phyloP scores from a whole-genome alignment of 2,113 vertebrate species.

The Chamaea fasciata region DNA sequence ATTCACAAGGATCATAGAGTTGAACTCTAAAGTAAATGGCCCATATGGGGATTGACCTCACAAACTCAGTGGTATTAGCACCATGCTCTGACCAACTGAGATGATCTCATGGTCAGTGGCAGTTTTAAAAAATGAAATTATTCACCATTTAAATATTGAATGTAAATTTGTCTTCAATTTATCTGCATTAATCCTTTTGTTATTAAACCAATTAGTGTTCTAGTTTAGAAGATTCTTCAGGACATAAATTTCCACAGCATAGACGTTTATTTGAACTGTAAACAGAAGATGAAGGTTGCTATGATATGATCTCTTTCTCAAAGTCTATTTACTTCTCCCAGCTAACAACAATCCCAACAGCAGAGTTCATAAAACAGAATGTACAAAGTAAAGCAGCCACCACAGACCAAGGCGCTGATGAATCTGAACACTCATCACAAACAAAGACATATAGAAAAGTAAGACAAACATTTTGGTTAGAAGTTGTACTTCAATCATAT shows the following conservation, averaged over 20 bases:
- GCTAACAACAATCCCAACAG: background rate
- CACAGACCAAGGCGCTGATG: background rate
- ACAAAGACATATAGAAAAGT: background rate
- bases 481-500: background rate
- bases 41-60: background rate
- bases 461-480: background rate
- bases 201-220: background rate
- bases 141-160: background rate
- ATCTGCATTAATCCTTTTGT: background rate
- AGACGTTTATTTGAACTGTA: background rate
- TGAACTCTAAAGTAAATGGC: background rate
- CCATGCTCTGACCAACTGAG: background rate
- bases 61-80: background rate
- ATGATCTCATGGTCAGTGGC: background rate
- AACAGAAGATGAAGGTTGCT: conserved; percentile 51
- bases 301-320: conserved; percentile 38
- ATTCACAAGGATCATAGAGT: background rate
- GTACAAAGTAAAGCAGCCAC: background rate
- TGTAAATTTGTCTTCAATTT: background rate
- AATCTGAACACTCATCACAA: background rate
- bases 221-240: conserved; percentile 5
- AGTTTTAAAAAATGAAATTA: background rate
- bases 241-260: background rate
- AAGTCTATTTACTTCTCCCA: conserved; percentile 24
- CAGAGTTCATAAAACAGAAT: background rate